phyloP scores from a whole-genome alignment of 2,888 invertebrate genomes.

The Dicyrtoma fusca region DNA sequence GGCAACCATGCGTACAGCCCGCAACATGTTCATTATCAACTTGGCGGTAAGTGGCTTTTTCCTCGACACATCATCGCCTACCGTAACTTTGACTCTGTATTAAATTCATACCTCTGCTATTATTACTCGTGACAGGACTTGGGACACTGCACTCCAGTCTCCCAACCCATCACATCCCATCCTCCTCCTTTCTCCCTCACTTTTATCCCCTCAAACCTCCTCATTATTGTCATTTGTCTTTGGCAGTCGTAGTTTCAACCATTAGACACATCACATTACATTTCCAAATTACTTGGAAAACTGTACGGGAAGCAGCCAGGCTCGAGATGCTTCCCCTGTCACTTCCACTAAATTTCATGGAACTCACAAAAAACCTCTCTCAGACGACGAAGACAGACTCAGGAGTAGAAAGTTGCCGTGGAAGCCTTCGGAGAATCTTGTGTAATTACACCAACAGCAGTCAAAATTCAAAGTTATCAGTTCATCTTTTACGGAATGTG shows the following conservation, averaged over 20 bases:
- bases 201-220: background rate
- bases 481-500: too few relatives aligned
- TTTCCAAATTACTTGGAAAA: background rate
- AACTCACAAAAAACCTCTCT: too few relatives aligned
- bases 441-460: too few relatives aligned
- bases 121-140: background rate
- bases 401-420: too few relatives aligned
- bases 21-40: slow-evolving; percentile 93
- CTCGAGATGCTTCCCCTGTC: background rate
- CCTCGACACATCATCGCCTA: background rate
- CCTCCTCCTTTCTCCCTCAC: background rate
- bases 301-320: background rate
- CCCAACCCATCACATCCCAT: background rate
- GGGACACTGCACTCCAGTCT: background rate
- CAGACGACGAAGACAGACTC: too few relatives aligned
- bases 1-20: slow-evolving; percentile 84
- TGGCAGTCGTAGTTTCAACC: too few relatives aligned
- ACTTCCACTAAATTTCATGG: too few relatives aligned
- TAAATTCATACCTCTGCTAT: background rate
- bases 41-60: slow-evolving; percentile 67
- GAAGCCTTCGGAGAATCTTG: too few relatives aligned
- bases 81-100: background rate
- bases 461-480: too few relatives aligned
- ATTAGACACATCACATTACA: too few relatives aligned
- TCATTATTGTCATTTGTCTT: background rate